Conservation (phyloP, 2,113 vertebrate genomes). For the Carollia perspicillata region DNA sequence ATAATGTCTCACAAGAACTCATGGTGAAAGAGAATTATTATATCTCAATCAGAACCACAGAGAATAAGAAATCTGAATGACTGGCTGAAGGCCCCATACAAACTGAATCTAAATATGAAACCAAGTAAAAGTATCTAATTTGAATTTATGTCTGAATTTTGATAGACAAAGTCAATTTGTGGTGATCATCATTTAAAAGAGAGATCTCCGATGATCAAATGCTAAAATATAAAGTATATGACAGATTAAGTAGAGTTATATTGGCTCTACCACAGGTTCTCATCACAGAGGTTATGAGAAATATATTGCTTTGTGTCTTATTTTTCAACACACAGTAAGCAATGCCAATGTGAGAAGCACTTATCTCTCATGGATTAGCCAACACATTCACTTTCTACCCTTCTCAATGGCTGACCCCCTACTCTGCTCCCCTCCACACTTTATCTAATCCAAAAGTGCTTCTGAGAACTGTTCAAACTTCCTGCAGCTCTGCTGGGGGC, state of each 20-base stretch:
- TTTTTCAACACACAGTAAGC: background rate
- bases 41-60: constrained; percentile 18
- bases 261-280: background rate
- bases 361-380: background rate
- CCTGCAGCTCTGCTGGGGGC: background rate
- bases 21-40: background rate
- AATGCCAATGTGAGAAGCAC: background rate
- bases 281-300: background rate
- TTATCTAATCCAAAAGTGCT: background rate
- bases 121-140: background rate
- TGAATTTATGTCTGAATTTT: background rate
- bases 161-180: background rate
- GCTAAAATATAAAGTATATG: background rate
- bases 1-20: background rate
- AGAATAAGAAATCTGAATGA: background rate
- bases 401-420: background rate
- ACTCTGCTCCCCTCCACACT: background rate
- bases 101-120: background rate
- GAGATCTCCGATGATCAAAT: background rate
- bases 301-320: background rate
- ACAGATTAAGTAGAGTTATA: background rate
- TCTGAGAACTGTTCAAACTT: background rate
- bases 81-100: background rate
- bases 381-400: background rate
- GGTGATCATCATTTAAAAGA: background rate